A percentile compares a stretch with the other conserved stretches of the same genome.
These are phyloP conservation scores for Dasypolia templi DNA, from an alignment of 2,888 invertebrate species.

Conservation along the genomic window DNA sequence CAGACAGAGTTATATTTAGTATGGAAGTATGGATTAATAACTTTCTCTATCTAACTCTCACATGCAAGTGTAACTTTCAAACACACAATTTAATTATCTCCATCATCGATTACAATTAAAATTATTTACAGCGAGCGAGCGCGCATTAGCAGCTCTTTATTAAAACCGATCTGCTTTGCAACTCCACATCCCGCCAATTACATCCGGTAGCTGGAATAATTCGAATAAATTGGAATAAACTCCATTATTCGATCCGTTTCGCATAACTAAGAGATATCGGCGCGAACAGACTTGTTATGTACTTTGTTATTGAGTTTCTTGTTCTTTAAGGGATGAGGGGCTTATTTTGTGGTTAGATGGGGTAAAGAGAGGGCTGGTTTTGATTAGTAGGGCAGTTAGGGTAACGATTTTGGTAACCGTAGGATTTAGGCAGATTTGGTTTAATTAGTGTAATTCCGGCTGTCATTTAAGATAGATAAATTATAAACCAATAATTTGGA, in stretches of 20 bases:
- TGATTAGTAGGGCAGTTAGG: slow-evolving; percentile 41
- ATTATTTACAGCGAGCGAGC: slow-evolving; percentile 40
- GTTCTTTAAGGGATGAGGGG: slow-evolving; percentile 22
- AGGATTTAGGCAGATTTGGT: slow-evolving; percentile 29
- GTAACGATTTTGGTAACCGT: slow-evolving; percentile 25
- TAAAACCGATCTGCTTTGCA: slow-evolving; percentile 47
- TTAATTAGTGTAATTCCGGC: slow-evolving; percentile 18
- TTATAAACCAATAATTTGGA: neutral
- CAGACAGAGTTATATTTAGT: too few relatives aligned
- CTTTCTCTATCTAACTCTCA: too few relatives aligned
- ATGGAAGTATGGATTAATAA: too few relatives aligned
- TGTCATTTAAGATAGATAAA: neutral
- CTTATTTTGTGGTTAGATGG: slow-evolving; percentile 41
- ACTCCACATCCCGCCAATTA: slow-evolving; percentile 53
- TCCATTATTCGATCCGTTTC: slow-evolving; percentile 53
- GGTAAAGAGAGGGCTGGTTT: slow-evolving; percentile 45
- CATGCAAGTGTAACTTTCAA: slow-evolving; percentile 11
- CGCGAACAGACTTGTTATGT: slow-evolving; percentile 38
- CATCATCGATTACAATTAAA: slow-evolving; percentile 51
- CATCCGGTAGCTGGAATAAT: slow-evolving; percentile 44
- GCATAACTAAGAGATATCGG: slow-evolving; percentile 56
- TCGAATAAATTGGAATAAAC: slow-evolving; percentile 48
- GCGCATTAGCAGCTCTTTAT: slow-evolving; percentile 45
- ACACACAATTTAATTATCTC: slow-evolving; percentile 37
- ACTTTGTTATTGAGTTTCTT: slow-evolving; percentile 49